Base-by-base conservation (phyloP, 2,888 invertebrate genomes). In the Dichetophora obliterata region DNA sequence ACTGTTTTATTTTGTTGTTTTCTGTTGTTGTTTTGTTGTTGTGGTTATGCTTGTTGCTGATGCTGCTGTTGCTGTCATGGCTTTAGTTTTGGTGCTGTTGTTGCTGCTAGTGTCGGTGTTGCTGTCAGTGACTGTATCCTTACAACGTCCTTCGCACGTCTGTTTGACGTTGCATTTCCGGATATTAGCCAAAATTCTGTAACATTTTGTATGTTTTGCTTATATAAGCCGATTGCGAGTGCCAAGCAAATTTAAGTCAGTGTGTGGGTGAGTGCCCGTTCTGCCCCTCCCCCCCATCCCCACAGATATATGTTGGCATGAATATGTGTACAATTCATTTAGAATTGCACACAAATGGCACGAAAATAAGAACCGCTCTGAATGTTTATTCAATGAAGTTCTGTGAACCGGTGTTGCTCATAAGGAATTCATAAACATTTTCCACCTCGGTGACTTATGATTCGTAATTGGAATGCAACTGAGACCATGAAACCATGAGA, bases 341-440 rank as follows among this genome's bases (percentile, higher is more conserved):
- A 70, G 34, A 27, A 70, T 54, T 71, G 71, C 57, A 71, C 71
- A 71, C 71, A 22, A 71, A 57, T 59, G 43, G 24, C 37, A 57
- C 22, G 24, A 34, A 37, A 71, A 71, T 24, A 22, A 37, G 59
- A 57, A 22, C 50, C 22, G 48, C 52, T 48, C 61, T 22, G n/a
- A 34, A 65, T 65, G 34, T 59, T 19, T 22, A 14, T 27, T 2
- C 22, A 48, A 31, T 43, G 50, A 3, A n/a, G 68, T 16, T 50
- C 16, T 54, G 24, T 57, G 63, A 78, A 79, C 69, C 34, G 19
- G 50, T 50, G 73, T 68, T 77, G 81, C 83, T 86, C 86, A 86
- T 86, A 86, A 86, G 86, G 84, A 87, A 86, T 86, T 86, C 87
- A 86, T 86, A 86, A 86, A 85, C 84, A 86, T 87, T 86, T 82